Evolutionary conservation across 2,888 invertebrate species (phyloP).

Genomic region (Drepanosiphum platanoidis): DNA sequence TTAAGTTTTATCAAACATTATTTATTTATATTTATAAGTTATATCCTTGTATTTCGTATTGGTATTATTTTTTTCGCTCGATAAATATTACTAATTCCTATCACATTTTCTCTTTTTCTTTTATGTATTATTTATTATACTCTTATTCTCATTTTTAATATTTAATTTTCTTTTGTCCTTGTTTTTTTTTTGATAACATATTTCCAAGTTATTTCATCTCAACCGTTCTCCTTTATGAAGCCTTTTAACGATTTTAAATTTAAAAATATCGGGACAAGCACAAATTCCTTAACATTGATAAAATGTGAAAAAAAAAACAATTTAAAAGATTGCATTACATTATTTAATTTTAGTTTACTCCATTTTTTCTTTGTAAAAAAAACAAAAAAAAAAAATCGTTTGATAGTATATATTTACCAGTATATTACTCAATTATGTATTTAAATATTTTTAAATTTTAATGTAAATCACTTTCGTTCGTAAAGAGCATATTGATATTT

Average conservation of each 20-base stretch:
- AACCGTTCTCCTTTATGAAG: neutral
- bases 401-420: neutral
- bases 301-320: neutral
- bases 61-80: neutral
- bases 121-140: neutral
- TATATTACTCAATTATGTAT: neutral
- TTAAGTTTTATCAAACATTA: neutral
- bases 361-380: no score
- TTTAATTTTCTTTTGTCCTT: neutral
- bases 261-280: neutral
- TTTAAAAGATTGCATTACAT: neutral
- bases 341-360: neutral
- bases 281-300: neutral
- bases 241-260: neutral
- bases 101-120: neutral
- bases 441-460: neutral
- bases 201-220: neutral
- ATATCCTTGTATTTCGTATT: neutral
- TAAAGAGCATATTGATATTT: neutral
- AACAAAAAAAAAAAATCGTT: no score
- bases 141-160: neutral
- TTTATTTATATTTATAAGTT: neutral
- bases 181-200: neutral
- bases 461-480: neutral
- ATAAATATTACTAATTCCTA: neutral